Conservation (phyloP, 37 sponge, comb jelly and placozoan species). For the Dysidea cf. avara region DNA sequence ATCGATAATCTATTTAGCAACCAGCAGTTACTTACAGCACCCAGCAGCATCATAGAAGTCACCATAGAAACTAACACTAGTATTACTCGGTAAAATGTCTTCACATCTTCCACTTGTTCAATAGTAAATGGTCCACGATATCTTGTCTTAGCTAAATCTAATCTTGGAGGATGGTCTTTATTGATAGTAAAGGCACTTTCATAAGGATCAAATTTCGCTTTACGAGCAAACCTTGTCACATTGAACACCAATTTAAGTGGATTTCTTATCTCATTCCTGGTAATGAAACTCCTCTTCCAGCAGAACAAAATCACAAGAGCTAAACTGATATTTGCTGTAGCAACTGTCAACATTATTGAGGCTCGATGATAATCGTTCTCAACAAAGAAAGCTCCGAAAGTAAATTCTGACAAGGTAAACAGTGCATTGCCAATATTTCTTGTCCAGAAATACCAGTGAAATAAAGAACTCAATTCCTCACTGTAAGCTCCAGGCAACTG, state of each 20-base stretch:
- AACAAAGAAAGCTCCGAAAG: neutral
- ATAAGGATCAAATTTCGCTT: neutral
- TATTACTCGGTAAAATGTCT: constrained; percentile 22
- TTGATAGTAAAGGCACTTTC: constrained; percentile 26
- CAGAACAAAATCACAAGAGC: constrained; percentile 6
- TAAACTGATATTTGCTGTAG: neutral
- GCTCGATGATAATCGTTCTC: neutral
- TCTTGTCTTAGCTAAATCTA: constrained; percentile 21
- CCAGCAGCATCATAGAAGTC: neutral
- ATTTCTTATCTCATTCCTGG: neutral
- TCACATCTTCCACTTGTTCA: constrained; percentile 39
- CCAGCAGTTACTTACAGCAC: constrained; percentile 11
- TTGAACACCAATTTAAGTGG: constrained; percentile 4
- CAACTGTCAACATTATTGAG: neutral
- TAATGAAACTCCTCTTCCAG: neutral
- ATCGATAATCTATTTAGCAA: neutral
- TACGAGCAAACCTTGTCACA: neutral
- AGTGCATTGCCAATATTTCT: constrained; percentile 28
- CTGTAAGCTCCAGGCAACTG: constrained; percentile 24
- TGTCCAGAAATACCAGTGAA: constrained; percentile 64
- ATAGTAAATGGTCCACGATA: constrained; percentile 32
- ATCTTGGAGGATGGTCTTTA: neutral
- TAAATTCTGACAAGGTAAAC: no score
- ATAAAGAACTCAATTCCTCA: constrained; percentile 43
- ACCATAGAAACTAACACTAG: neutral